phyloP scores from a whole-genome alignment of 1,140 invertebrate genomes.

The Atta texana region DNA sequence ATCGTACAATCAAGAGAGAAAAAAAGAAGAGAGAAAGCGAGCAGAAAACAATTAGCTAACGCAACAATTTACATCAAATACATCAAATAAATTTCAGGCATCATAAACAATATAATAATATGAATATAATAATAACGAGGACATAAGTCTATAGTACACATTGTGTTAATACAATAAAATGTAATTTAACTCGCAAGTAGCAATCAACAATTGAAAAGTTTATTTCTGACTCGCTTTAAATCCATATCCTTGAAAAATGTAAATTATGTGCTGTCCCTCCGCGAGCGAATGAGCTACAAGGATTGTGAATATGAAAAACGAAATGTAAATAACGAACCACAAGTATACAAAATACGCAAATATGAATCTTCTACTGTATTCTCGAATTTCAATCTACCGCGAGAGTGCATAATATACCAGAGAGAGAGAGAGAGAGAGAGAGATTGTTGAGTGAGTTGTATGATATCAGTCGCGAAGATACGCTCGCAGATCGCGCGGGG shows the following conservation, averaged over 20 bases:
- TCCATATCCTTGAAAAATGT: not conserved
- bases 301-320: not conserved
- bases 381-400: constrained; percentile 25
- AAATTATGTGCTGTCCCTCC: not conserved
- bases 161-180: not conserved
- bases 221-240: not conserved
- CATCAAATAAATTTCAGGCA: not conserved
- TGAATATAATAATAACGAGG: not conserved
- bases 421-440: not conserved
- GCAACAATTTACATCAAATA: not conserved
- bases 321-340: constrained; percentile 24
- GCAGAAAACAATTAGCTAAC: not conserved
- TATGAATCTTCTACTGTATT: constrained; percentile 23
- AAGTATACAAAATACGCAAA: constrained; percentile 28
- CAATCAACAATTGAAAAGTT: constrained; percentile 14
- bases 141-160: too few species aligned
- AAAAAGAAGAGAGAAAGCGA: not conserved
- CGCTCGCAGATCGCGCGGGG: constrained; percentile 33
- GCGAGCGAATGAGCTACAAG: not conserved
- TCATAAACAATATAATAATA: not conserved
- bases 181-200: not conserved
- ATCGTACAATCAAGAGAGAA: not conserved
- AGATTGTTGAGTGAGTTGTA: constrained; percentile 13
- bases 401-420: constrained; percentile 29
- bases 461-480: constrained; percentile 44